A percentile compares a stretch with the other conserved stretches of the same genome.
phyloP scores from a whole-genome alignment of 2,113 vertebrate species.

The Falco punctatus region DNA sequence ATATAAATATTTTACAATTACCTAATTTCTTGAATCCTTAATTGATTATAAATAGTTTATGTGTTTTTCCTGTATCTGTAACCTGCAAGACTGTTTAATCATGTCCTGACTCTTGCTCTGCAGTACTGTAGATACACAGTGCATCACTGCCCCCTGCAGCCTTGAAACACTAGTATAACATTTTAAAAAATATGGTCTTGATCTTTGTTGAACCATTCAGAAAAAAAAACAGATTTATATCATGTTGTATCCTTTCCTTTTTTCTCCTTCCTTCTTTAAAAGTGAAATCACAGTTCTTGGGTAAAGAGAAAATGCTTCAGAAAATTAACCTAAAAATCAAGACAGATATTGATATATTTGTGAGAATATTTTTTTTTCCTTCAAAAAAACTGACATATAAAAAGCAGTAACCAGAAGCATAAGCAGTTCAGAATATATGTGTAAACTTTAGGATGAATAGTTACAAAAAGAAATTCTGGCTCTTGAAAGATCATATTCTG shows the following conservation, averaged over 20 bases:
- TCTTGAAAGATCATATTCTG: not conserved
- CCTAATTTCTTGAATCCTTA: conserved; percentile 73
- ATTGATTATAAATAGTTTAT: conserved; percentile 77
- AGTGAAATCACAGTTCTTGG: not conserved
- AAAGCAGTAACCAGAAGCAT: not conserved
- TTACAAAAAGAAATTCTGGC: not conserved
- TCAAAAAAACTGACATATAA: not conserved
- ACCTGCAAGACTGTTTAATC: conserved; percentile 65
- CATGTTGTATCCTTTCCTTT: not conserved
- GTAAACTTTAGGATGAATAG: not conserved
- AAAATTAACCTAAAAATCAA: not conserved
- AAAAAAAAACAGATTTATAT: not conserved
- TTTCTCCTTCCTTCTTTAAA: not conserved
- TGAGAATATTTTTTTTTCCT: not conserved
- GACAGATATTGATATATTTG: not conserved
- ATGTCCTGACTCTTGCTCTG: conserved; percentile 42
- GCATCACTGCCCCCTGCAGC: conserved; percentile 79
- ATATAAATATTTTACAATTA: conserved; percentile 75
- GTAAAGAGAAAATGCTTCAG: not conserved
- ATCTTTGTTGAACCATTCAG: not conserved
- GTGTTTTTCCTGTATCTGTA: conserved; percentile 64
- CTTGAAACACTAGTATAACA: not conserved
- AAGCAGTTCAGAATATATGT: not conserved
- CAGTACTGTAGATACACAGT: not conserved
- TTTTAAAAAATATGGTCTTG: not conserved